Percentiles rank a stretch among this genome's conserved stretches.
phyloP scores from a whole-genome alignment of 1,140 invertebrate species.

The Hormaphis cornu region DNA sequence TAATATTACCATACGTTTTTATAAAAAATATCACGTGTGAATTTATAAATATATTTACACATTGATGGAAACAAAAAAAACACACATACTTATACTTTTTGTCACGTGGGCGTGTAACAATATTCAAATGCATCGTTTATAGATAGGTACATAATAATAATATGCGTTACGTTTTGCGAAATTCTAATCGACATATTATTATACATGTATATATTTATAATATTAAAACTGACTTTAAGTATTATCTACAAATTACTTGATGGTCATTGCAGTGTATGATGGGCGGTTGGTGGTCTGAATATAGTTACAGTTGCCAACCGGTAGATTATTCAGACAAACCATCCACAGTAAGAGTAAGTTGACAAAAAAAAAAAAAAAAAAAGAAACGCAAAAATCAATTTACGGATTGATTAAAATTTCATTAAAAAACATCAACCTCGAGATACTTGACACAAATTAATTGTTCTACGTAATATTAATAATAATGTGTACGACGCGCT shows the following conservation, averaged over 20 bases:
- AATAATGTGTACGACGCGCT: too few species aligned
- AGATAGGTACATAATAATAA: too few species aligned
- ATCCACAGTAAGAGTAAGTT: conserved; percentile 73
- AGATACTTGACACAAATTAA: conserved; percentile 18
- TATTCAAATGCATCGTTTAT: too few species aligned
- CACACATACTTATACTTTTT: too few species aligned
- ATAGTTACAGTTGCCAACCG: conserved; percentile 80
- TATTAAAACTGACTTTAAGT: too few species aligned
- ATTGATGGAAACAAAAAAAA: too few species aligned
- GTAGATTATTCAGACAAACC: conserved; percentile 71
- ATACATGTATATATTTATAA: too few species aligned
- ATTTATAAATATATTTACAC: too few species aligned
- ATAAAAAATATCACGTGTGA: too few species aligned
- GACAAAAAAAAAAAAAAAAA: background rate
- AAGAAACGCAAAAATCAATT: background rate
- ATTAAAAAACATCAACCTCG: background rate
- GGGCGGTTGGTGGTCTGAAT: conserved; percentile 65
- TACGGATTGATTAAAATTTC: background rate
- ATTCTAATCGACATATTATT: background rate
- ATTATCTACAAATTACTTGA: conserved; percentile 10
- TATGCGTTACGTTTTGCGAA: background rate
- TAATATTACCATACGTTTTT: too few species aligned
- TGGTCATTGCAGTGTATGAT: conserved; percentile 62
- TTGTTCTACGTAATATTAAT: too few species aligned
- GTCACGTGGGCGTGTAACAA: too few species aligned